These are phyloP conservation scores for Psittacula cyanocephala DNA, from an alignment of 2,113 vertebrate genomes.

Conservation along the genomic window DNA sequence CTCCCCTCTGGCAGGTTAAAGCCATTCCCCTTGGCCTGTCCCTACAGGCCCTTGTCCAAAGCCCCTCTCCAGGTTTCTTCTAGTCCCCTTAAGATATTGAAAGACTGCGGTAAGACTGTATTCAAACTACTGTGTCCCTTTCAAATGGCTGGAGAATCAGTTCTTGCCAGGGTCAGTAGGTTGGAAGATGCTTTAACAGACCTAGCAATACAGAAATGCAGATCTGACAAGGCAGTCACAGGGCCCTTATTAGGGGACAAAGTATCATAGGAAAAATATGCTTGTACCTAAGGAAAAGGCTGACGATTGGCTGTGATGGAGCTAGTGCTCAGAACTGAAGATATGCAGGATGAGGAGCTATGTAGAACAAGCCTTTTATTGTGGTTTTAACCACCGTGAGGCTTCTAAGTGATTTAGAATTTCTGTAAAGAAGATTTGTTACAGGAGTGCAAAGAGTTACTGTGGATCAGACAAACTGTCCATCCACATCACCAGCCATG, in stretches of 20 bases:
- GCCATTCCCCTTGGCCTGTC: not conserved
- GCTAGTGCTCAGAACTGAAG: not conserved
- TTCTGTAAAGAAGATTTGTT: not conserved
- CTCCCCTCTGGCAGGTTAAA: not conserved
- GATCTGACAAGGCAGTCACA: not conserved
- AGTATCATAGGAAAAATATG: no score
- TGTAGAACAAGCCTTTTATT: not conserved
- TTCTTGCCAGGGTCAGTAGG: not conserved
- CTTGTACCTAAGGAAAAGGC: not conserved
- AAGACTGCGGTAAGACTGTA: not conserved
- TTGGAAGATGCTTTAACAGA: not conserved
- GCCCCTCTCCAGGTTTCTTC: not conserved
- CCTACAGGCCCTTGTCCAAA: not conserved
- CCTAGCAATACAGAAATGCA: not conserved
- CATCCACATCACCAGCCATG: not conserved
- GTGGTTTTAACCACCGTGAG: not conserved
- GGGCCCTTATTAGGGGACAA: no score
- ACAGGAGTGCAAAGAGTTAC: not conserved
- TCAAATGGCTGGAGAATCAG: not conserved
- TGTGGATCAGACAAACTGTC: not conserved
- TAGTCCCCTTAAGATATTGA: not conserved
- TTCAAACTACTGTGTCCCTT: not conserved
- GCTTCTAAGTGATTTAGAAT: not conserved
- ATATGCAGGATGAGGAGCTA: not conserved
- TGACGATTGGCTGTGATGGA: not conserved